Percentiles rank a stretch among this genome's conserved stretches.
These are phyloP conservation scores for Pitangus sulphuratus DNA, from an alignment of 2,797 vertebrate species.

Conservation along the genomic window DNA sequence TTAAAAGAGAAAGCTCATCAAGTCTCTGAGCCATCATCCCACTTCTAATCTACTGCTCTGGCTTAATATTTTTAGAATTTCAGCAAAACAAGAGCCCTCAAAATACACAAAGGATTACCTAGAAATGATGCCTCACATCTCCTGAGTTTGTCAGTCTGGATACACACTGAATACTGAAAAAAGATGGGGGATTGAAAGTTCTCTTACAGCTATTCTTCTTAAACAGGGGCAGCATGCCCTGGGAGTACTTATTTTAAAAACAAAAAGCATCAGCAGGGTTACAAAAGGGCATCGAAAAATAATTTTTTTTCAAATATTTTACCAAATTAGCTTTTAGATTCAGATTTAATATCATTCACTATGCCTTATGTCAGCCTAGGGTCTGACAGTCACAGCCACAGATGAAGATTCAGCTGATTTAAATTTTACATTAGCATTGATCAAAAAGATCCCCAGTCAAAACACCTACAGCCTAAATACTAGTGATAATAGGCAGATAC, in stretches of 20 bases:
- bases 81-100: background rate
- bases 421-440: background rate
- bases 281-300: background rate
- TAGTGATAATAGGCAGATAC: background rate
- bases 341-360: background rate
- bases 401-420: background rate
- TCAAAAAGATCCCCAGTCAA: background rate
- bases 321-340: background rate
- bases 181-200: background rate
- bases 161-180: background rate
- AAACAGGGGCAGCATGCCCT: background rate
- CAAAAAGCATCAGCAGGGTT: background rate
- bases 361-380: background rate
- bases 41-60: background rate
- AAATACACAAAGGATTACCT: background rate
- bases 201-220: background rate
- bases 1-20: background rate
- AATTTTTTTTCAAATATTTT: background rate
- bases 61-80: background rate
- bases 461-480: background rate
- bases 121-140: background rate
- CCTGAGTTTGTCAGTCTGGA: background rate
- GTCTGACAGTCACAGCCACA: background rate
- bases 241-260: background rate
- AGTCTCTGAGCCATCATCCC: background rate